Base-by-base conservation (phyloP, 1,140 invertebrate genomes). In the Tachypleus tridentatus region DNA sequence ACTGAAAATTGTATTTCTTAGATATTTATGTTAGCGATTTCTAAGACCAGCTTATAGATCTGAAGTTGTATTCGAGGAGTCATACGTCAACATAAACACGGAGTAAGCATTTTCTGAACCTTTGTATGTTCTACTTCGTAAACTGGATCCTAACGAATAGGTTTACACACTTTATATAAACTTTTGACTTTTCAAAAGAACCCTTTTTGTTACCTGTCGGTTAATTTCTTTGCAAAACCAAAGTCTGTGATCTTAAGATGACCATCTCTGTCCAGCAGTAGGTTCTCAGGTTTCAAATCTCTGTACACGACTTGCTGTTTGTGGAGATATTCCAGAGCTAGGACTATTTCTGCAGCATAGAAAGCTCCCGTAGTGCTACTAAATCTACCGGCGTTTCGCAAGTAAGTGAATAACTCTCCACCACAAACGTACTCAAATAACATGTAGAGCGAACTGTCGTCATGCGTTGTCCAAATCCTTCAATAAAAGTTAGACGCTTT, bases 221-320 rank as follows among this genome's bases (percentile, higher is more conserved):
- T 85, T 29, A 98, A 77, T 73, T 91, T 90, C 78, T 98, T 98
- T 5, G 94, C 93, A 76, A 98, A 98, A 52, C 95, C 95, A 77
- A 98, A 98, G 78, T 98, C 95, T 9, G 93, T 97, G 63, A 98
- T 93, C 78, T 97, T 97, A 65, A 98, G 79, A 77, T 98, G 94
- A 0, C 95, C 95, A 71, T 95, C 89, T 70, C 82, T 83, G 73
- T 95, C 93, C 29, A 98, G 79, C 1, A 98, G 79, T 47, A 98
- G 78, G 77, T 98, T 98, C 76, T 98, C 95, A 3, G 92, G 93
- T 76, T 95, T 95, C 57, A 88, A 75, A 72, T 84, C 83, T 68
- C 82, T 79, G 76, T 93, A 93, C 8, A 94, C 90, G 64, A 95
- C 89, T 72, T 84, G 85, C 66, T 88, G 82, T 10, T 85, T 84